Base-by-base conservation (phyloP, 1,140 invertebrate genomes). In the Drosophila lacteicornis region DNA sequence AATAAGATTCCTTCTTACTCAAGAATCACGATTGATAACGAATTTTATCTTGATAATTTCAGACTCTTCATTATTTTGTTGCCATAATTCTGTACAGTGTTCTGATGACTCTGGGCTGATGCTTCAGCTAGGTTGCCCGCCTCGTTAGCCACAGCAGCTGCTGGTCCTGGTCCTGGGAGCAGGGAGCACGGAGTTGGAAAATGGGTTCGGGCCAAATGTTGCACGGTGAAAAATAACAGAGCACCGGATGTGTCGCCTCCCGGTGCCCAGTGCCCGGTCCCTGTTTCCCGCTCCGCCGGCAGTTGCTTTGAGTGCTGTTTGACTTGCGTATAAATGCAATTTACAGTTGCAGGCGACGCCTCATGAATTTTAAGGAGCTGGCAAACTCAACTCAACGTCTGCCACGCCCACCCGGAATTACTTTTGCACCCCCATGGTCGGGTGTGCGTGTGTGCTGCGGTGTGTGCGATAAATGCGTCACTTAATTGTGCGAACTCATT, bases 271-370 rank as follows among this genome's bases (percentile, higher is more conserved):
- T 2, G 5, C 36, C 58, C 50, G 6, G 9, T 15, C 1, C 38
- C 27, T 40, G 9, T 49, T 56, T 55, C 46, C 55, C 45, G 59
- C 40, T 71, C 69, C 43, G 25, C 22, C 38, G 22, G 27, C 59
- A 65, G 33, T 49, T 4, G 43, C 51, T 83, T 83, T 66, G 61
- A 87, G 84, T 83, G 80, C 80, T 87, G 80, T 88, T 87, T 87
- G 83, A 87, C 80, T 80, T 87, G 84, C 73, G 84, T 80, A 78
- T 88, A 87, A 88, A 88, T 87, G 80, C 86, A 87, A 87, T 87
- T 87, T 87, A 88, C 84, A 87, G 83, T 82, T 87, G 81, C 83
- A 66, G 76, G 75, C 77, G 63, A 87, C 80, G 84, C 84, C 84
- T 87, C 84, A 88, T 88, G 84, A 87, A 87, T 87, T 87, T 87